phyloP scores from a whole-genome alignment of 2,797 vertebrate genomes.

The Emydoidea blandingii region DNA sequence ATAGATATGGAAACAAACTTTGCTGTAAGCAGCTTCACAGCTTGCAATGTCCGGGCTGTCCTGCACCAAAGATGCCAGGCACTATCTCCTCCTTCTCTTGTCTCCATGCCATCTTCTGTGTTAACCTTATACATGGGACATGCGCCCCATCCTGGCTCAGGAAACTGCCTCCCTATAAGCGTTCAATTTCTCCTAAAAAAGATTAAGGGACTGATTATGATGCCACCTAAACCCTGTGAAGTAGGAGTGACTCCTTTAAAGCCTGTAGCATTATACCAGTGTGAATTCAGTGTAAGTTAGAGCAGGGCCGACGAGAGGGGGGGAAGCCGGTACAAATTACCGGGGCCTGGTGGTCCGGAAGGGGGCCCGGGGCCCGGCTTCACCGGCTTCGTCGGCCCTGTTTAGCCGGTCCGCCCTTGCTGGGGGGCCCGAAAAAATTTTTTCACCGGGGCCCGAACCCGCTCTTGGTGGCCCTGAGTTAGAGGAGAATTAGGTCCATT shows the following conservation, averaged over 20 bases:
- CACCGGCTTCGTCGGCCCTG: no score
- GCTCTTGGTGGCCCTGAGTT: not conserved
- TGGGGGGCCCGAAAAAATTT: no score
- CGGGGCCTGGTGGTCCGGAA: no score
- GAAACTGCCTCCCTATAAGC: not conserved
- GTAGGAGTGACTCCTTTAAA: not conserved
- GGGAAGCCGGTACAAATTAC: no score
- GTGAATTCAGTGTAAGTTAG: not conserved
- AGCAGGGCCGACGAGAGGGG: no score
- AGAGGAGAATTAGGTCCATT: not conserved
- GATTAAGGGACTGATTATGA: not conserved
- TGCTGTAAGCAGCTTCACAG: not conserved
- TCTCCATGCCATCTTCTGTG: not conserved
- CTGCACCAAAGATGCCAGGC: not conserved
- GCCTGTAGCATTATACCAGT: not conserved
- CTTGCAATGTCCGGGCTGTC: not conserved
- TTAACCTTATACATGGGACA: not conserved
- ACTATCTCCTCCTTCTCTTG: not conserved
- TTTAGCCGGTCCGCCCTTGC: no score
- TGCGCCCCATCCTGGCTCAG: not conserved
- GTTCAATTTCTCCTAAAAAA: not conserved
- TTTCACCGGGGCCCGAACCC: no score
- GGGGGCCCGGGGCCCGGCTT: no score
- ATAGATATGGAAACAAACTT: not conserved
- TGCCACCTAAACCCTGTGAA: not conserved